These are phyloP conservation scores for Torymus aiolomorphi DNA, from an alignment of 2,888 invertebrate species.

Conservation along the genomic window DNA sequence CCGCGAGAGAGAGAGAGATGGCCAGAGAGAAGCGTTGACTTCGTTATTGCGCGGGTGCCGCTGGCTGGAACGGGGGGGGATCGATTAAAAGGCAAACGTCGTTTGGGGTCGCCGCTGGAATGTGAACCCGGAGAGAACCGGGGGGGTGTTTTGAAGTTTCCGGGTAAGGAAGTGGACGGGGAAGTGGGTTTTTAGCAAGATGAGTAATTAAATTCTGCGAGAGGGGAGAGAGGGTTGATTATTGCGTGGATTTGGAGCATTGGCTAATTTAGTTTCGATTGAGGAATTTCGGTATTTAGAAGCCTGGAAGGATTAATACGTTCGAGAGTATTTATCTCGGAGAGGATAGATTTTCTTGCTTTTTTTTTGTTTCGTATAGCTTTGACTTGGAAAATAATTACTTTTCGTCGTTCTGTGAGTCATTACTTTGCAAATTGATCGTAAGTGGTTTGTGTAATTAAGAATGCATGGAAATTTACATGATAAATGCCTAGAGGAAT, in stretches of 20 bases:
- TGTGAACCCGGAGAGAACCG: neutral
- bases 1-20: neutral
- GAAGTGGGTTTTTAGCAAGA: no score
- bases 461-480: neutral
- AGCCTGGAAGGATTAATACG: no score
- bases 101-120: conserved; percentile 2
- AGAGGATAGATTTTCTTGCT: no score
- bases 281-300: no score
- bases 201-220: no score
- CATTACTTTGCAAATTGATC: conserved; percentile 4
- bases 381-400: neutral
- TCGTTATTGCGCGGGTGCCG: conserved; percentile 3
- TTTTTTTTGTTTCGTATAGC: neutral
- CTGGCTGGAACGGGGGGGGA: neutral
- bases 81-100: conserved; percentile 43
- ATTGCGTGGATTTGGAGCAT: no score
- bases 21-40: conserved; percentile 4
- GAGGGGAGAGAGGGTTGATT: no score
- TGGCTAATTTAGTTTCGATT: no score
- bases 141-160: neutral
- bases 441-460: neutral
- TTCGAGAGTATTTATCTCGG: no score
- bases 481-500: neutral
- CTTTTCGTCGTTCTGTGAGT: neutral
- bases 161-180: no score